Base-by-base conservation (phyloP, 2,797 vertebrate species). In the Melanotaenia trifasciata region DNA sequence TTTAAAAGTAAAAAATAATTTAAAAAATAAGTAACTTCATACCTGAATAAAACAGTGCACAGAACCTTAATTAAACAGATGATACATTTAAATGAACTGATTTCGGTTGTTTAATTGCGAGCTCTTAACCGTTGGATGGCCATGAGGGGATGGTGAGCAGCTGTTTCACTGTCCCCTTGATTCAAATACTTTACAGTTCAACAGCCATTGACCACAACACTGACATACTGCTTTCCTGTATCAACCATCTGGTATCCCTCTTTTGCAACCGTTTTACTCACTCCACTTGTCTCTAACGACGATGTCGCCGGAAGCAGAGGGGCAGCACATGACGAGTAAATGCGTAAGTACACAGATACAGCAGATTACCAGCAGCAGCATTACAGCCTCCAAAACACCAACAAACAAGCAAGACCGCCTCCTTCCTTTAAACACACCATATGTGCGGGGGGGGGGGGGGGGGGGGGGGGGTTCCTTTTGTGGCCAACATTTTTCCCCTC, bases 231-330 rank as follows among this genome's bases (percentile, higher is more conserved):
- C 64, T 28, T 50, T 62, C 51, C 66, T 77, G 63, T 77, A 87
- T 57, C 64, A 70, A 66, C 89, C 90, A 91, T 92, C 89, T 92
- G 87, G 64, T 78, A 62, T 43, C 33, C 72, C 58, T 64, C 60
- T 67, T 57, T 40, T 51, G 64, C 24, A 66, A 60, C 28, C 22
- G 56, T 79, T 74, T 76, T 53, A 43, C 67, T 32, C 54, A 14
- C 68, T 70, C 70, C 67, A 54, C 80, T 36, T 36, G 60, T 60
- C 56, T 84, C 64, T 74, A 51, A 78, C 65, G 72, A 84, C 73
- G 69, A 79, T 72, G 60, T 35, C 60, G 73, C 70, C 57, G 74
- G 67, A 81, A 58, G 64, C 32, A 7, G 61, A 65, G 12, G 47
- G 60, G 70, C 26, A 58, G 64, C 69, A 74, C 70, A 71, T 13